phyloP scores from a whole-genome alignment of 2,113 vertebrate genomes.

The Peromyscus polionotus region DNA sequence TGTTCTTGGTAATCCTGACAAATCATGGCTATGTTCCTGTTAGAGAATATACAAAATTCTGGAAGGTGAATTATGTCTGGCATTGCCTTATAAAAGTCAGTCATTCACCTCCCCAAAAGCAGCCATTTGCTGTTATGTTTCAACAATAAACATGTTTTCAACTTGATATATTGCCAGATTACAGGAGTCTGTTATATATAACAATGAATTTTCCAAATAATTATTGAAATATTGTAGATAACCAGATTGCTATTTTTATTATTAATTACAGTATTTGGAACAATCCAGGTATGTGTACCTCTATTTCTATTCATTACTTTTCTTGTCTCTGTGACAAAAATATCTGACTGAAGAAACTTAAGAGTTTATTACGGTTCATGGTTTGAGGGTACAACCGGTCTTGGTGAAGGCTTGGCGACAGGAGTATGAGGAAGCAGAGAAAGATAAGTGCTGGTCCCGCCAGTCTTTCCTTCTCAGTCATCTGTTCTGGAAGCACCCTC shows the following conservation, averaged over 20 bases:
- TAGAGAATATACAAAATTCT: neutral
- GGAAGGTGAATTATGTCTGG: neutral
- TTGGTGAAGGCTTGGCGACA: neutral
- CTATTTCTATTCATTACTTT: neutral
- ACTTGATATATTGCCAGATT: neutral
- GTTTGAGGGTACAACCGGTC: neutral
- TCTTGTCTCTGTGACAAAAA: neutral
- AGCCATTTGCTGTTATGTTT: neutral
- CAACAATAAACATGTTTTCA: neutral
- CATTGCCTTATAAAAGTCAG: neutral
- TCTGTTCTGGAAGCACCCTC: neutral
- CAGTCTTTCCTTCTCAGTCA: neutral
- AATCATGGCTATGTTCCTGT: neutral
- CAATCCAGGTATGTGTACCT: neutral
- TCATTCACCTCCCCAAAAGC: no score
- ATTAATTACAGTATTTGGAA: neutral
- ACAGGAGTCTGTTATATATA: neutral
- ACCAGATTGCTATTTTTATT: neutral
- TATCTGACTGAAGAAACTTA: neutral
- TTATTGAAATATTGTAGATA: neutral
- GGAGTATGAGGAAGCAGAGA: neutral
- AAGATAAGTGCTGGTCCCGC: neutral
- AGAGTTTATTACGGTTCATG: neutral
- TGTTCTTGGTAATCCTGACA: conserved; percentile 11
- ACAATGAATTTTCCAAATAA: neutral